phyloP scores from a whole-genome alignment of 2,888 invertebrate genomes.

The Branchipolynoe longqiensis region DNA sequence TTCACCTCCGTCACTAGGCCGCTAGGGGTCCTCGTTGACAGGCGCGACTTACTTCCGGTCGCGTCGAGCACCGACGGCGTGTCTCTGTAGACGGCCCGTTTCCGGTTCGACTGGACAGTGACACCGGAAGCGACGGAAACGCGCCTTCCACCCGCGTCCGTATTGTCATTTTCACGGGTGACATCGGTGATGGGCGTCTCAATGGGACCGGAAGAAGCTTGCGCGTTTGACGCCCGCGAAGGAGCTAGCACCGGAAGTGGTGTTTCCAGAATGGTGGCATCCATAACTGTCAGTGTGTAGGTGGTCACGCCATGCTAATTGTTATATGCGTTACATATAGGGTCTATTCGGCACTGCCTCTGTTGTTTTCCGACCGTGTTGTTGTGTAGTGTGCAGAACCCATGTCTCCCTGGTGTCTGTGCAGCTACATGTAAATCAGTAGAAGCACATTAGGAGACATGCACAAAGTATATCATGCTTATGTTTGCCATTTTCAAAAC shows the following conservation, averaged over 20 bases:
- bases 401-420: too few species aligned
- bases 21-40: slow-evolving; percentile 23
- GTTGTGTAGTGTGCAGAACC: too few species aligned
- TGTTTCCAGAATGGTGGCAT: neutral
- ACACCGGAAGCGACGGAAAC: neutral
- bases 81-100: neutral
- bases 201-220: neutral
- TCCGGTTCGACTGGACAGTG: neutral
- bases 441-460: too few species aligned
- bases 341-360: too few species aligned
- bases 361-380: too few species aligned
- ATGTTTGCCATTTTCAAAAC: too few species aligned
- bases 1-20: slow-evolving; percentile 23
- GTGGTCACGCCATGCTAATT: neutral
- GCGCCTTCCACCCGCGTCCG: neutral
- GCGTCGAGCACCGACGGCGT: slow-evolving; percentile 26
- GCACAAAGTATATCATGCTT: too few species aligned
- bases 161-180: neutral
- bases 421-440: too few species aligned
- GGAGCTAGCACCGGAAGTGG: neutral
- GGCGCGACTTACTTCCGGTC: neutral
- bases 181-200: neutral
- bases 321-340: too few species aligned
- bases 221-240: neutral
- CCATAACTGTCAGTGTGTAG: neutral